Evolutionary conservation across 2,797 vertebrate genomes (phyloP).

Genomic region (Alcedo quadribrachys): DNA sequence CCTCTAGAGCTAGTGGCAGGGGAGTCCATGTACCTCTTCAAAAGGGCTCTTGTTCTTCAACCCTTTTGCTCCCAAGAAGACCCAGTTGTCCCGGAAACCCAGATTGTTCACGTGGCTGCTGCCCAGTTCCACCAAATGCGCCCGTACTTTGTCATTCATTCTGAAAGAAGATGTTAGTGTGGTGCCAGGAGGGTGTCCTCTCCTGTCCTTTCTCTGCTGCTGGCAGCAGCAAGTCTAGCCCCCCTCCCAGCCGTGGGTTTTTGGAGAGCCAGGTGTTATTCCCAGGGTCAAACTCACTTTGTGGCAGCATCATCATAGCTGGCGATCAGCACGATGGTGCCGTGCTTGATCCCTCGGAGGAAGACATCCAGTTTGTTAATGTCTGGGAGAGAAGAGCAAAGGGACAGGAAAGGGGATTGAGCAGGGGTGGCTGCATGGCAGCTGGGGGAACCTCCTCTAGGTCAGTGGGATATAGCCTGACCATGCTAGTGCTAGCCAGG

Average conservation of each 20-base stretch:
- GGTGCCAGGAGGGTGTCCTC: not conserved
- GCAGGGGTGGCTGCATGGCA: not conserved
- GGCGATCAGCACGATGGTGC: conserved; percentile 82
- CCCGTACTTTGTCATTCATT: conserved; percentile 80
- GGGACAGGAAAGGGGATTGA: not conserved
- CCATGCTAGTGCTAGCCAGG: not conserved
- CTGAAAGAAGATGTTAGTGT: conserved; percentile 65
- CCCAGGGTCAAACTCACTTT: conserved; percentile 78
- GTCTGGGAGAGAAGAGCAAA: conserved; percentile 59
- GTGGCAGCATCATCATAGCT: conserved; percentile 84
- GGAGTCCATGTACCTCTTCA: conserved; percentile 83
- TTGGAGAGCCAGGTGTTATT: not conserved
- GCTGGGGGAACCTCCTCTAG: not conserved
- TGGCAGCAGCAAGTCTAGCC: not conserved
- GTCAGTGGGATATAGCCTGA: not conserved
- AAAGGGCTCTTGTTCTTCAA: conserved; percentile 78
- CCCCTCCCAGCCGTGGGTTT: not conserved
- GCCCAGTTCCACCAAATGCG: conserved; percentile 79
- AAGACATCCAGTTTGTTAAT: conserved; percentile 69
- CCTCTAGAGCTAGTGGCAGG: not conserved
- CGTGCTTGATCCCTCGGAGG: conserved; percentile 75
- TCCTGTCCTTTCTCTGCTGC: not conserved
- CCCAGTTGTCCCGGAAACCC: conserved; percentile 87
- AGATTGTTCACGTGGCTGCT: conserved; percentile 79
- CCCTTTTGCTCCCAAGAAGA: conserved; percentile 84